Evolutionary conservation across 2,888 invertebrate genomes (phyloP).

Genomic region (Stenodera caucasica): DNA sequence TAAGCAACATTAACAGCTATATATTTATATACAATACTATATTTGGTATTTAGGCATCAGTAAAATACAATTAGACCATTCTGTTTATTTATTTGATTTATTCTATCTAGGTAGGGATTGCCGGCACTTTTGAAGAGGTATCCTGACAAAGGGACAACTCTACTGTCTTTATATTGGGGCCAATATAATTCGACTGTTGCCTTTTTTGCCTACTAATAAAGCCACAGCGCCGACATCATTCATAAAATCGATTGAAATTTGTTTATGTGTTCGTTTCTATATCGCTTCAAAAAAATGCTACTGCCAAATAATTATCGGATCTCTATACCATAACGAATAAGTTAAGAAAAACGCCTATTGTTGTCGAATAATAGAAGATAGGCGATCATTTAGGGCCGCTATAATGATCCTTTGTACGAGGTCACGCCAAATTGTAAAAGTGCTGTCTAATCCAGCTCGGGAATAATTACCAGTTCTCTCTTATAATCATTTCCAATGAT

Average conservation of each 20-base stretch:
- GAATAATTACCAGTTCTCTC: conserved; percentile 36
- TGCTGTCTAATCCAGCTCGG: conserved; percentile 41
- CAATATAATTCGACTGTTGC: conserved; percentile 27
- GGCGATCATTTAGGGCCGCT: conserved; percentile 37
- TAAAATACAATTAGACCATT: conserved; percentile 48
- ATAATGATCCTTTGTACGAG: conserved; percentile 37
- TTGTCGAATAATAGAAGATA: conserved; percentile 30
- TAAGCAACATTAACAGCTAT: conserved; percentile 37
- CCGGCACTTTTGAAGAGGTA: conserved; percentile 46
- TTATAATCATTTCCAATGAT: conserved; percentile 32
- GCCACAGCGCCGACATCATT: conserved; percentile 1
- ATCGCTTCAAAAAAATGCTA: neutral
- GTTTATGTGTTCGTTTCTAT: too few relatives aligned
- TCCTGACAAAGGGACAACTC: conserved; percentile 37
- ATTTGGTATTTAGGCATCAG: conserved; percentile 44
- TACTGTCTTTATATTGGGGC: conserved; percentile 24
- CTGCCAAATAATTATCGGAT: neutral
- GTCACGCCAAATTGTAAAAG: conserved; percentile 40
- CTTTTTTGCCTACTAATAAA: conserved; percentile 21
- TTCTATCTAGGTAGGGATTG: conserved; percentile 35
- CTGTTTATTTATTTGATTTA: conserved; percentile 44
- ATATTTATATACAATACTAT: conserved; percentile 34
- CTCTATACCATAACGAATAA: conserved; percentile 7
- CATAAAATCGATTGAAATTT: neutral
- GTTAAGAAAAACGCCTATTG: conserved; percentile 25